Percentiles rank a stretch among this genome's conserved stretches.
Conservation (phyloP, 2,113 vertebrate genomes). For the Nibea coibor region DNA sequence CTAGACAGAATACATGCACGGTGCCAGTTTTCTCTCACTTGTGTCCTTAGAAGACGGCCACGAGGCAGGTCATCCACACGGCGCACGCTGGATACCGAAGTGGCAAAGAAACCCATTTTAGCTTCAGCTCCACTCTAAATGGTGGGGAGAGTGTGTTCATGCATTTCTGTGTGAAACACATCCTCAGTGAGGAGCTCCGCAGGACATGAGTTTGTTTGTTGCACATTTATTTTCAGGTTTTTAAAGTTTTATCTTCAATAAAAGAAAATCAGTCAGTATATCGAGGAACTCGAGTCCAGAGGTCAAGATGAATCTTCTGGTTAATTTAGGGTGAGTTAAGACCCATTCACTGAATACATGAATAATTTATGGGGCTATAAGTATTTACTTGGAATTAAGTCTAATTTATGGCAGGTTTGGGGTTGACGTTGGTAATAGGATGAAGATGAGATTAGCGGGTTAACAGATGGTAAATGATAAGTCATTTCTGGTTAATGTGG, state of each 20-base stretch:
- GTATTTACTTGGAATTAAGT: not conserved
- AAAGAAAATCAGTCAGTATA: not conserved
- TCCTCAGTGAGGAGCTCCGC: not conserved
- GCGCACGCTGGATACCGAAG: not conserved
- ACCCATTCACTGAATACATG: not conserved
- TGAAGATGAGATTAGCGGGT: not conserved
- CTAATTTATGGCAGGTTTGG: not conserved
- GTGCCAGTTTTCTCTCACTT: not conserved
- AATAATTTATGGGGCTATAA: not conserved
- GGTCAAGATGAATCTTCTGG: not conserved
- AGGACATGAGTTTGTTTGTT: not conserved
- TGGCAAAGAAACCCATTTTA: not conserved
- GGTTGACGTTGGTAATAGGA: not conserved
- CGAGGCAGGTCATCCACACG: not conserved
- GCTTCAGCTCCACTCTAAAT: not conserved
- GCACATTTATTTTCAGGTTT: not conserved
- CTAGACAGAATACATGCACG: no score
- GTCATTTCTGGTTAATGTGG: not conserved
- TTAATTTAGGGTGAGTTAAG: not conserved
- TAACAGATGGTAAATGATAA: not conserved
- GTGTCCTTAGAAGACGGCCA: constrained; percentile 10
- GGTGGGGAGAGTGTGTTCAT: not conserved
- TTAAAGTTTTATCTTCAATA: not conserved
- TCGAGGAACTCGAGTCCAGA: not conserved
- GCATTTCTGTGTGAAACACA: not conserved